Conservation (phyloP, 2,113 vertebrate genomes). For the Channa argus region DNA sequence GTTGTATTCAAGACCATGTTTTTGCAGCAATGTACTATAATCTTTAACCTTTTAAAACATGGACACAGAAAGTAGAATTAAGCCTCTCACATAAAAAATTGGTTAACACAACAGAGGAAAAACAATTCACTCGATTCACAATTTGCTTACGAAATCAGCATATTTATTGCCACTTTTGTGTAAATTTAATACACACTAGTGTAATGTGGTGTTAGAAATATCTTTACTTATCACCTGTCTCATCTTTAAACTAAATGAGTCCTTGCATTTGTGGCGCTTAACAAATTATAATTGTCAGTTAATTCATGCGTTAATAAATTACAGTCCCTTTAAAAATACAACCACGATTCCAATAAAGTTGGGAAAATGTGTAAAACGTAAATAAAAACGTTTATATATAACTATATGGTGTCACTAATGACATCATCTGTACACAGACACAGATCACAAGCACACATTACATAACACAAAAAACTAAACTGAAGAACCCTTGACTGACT, state of each 20-base stretch:
- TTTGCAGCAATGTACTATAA: slow-evolving; percentile 28
- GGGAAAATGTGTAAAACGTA: too few relatives aligned
- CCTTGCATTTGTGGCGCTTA: slow-evolving; percentile 11
- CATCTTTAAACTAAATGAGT: slow-evolving; percentile 19
- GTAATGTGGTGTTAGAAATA: too few relatives aligned
- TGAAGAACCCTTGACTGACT: too few relatives aligned
- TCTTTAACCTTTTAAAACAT: slow-evolving; percentile 42
- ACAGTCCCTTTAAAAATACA: slow-evolving; percentile 30
- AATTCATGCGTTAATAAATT: slow-evolving; percentile 30
- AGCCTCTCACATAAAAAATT: slow-evolving; percentile 31
- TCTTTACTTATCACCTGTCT: too few relatives aligned
- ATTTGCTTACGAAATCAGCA: slow-evolving; percentile 16
- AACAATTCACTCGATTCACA: background rate
- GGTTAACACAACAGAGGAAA: background rate
- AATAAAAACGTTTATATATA: too few relatives aligned
- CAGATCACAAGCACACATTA: too few relatives aligned
- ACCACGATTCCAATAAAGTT: background rate
- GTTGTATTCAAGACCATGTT: slow-evolving; percentile 24
- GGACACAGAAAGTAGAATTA: slow-evolving; percentile 11
- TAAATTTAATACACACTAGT: slow-evolving; percentile 20
- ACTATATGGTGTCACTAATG: too few relatives aligned
- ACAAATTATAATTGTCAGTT: slow-evolving; percentile 43
- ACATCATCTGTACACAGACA: too few relatives aligned
- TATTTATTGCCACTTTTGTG: slow-evolving; percentile 12
- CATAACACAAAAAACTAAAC: too few relatives aligned